Evolutionary conservation across 2,113 vertebrate genomes (phyloP).

Genomic region (Falcunculus frontatus): DNA sequence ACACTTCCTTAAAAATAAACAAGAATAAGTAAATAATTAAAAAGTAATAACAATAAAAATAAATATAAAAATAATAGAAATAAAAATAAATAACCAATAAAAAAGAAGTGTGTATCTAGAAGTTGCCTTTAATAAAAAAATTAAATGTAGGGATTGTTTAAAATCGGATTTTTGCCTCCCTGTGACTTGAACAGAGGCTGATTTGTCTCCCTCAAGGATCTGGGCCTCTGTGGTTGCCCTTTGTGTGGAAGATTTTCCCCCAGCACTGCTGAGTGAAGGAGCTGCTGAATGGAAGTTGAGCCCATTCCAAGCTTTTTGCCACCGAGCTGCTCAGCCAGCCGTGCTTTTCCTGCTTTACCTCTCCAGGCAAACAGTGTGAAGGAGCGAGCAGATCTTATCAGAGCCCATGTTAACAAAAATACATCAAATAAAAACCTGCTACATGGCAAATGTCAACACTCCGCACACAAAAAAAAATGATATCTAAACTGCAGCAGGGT

Average conservation of each 20-base stretch:
- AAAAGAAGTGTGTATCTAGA: rapidly evolving
- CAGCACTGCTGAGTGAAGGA: neutral
- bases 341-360: conserved; percentile 23
- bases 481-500: neutral
- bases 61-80: no score
- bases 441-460: conserved; percentile 44
- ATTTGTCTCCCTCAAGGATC: neutral
- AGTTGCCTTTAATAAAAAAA: neutral
- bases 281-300: neutral
- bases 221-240: neutral
- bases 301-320: neutral
- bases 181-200: neutral
- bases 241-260: neutral
- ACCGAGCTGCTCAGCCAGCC: conserved; percentile 18
- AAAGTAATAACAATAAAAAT: no score
- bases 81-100: neutral
- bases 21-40: no score
- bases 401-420: conserved; percentile 23
- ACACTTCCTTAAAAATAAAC: neutral
- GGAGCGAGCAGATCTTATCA: conserved; percentile 55
- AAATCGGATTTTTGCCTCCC: neutral
- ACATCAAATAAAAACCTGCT: conserved; percentile 43
- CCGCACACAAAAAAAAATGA: neutral
- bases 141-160: rapidly evolving
- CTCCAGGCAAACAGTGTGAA: conserved; percentile 49